Percentiles rank a stretch among this genome's conserved stretches.
phyloP scores from a whole-genome alignment of 2,797 vertebrate species.

The Phoeniculus purpureus region DNA sequence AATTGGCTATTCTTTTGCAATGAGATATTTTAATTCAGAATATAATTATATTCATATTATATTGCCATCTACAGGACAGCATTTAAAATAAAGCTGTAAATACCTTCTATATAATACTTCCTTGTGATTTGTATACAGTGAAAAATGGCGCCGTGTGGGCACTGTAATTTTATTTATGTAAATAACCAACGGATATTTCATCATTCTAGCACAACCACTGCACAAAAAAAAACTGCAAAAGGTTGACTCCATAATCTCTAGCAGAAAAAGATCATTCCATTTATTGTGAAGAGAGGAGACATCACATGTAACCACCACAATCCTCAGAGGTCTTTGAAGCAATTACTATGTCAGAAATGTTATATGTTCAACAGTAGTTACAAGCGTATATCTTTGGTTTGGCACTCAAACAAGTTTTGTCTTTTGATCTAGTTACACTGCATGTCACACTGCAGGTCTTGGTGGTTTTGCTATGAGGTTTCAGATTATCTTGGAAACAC shows the following conservation, averaged over 20 bases:
- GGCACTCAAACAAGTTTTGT: background rate
- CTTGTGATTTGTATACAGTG: background rate
- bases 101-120: background rate
- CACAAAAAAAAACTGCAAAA: background rate
- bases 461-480: background rate
- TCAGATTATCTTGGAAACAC: background rate
- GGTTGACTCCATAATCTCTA: background rate
- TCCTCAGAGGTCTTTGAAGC: background rate
- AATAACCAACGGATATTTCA: background rate
- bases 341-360: background rate
- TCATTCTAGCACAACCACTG: background rate
- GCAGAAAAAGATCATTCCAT: background rate
- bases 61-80: background rate
- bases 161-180: background rate
- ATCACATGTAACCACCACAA: background rate
- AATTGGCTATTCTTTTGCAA: no score
- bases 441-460: background rate
- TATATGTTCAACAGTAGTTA: background rate
- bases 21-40: background rate
- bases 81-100: background rate
- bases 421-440: background rate
- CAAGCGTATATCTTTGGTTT: background rate
- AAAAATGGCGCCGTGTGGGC: background rate
- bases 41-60: background rate
- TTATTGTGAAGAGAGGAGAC: background rate